Evolutionary conservation across 2,113 vertebrate species (phyloP), one percentile per base, ranked within the genome.

Genomic region (Melanostigma gelatinosum): DNA sequence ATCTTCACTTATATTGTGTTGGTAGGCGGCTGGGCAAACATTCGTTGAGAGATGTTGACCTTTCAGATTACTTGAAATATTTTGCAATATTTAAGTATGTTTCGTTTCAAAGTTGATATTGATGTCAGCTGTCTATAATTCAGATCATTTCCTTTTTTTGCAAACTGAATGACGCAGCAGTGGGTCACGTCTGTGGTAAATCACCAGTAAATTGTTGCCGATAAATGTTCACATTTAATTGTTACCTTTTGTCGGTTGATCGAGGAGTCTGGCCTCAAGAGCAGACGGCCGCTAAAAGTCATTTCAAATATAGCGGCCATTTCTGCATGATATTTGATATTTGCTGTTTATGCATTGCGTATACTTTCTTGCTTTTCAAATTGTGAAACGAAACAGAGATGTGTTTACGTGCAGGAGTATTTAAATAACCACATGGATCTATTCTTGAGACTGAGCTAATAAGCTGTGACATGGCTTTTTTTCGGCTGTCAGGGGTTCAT

Each of bases 381-480:
- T 52, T 46, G 15, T 54, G 8, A 54, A 60, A 68, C 4, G 22
- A 13, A 16, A 54, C 1, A 55, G 34, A 65, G 60, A 70, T 8
- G 2, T 68, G n/a, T 62, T 74, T n/a, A 9, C 0, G 3, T 62
- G 16, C 20, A 24, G 42, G n/a, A 22, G 18, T 27, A 54, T 70
- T 65, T 52, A 40, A 70, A 61, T 63, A 22, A 52, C 10, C 34
- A 55, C 75, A 72, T 68, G 34, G 34, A 60, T n/a, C 86, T 82
- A 64, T 79, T 82, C 57, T 52, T 40, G 50, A 71, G 24, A 54
- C 44, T 75, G 46, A 75, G 55, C 72, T 66, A 72, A 75, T 44
- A 34, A 2, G 44, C 18, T 32, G 3, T 73, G 55, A 62, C 27
- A 46, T 44, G 32, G 48, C 63, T 44, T 66, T 54, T 34, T 62